Evolutionary conservation across 2,888 invertebrate genomes (phyloP).

Genomic region (Argyresthia albistria): DNA sequence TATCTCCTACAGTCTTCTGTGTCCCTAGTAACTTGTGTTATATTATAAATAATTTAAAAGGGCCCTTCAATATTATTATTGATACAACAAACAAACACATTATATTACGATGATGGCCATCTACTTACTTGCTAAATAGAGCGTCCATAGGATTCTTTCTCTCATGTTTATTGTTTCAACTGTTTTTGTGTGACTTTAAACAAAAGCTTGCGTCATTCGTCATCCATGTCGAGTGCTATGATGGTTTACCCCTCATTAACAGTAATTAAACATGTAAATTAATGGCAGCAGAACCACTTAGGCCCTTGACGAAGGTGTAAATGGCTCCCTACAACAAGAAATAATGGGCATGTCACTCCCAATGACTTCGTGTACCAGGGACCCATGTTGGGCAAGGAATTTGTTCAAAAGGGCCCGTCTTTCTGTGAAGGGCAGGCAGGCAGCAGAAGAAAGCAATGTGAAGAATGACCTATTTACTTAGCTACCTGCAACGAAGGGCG

Average conservation of each 20-base stretch:
- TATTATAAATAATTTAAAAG: constrained; percentile 74
- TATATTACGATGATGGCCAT: constrained; percentile 1
- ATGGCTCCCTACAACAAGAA: constrained; percentile 57
- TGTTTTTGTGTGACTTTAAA: background rate
- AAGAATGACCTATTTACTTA: no score
- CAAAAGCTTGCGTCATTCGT: background rate
- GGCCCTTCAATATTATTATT: constrained; percentile 48
- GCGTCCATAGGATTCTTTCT: background rate
- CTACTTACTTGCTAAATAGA: background rate
- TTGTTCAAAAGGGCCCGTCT: constrained; percentile 1
- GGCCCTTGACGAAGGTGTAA: constrained; percentile 39
- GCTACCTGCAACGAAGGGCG: no score
- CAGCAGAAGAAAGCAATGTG: no score
- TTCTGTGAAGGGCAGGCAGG: background rate
- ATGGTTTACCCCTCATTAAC: constrained; percentile 23
- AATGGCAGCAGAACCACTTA: constrained; percentile 13
- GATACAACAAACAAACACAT: constrained; percentile 31
- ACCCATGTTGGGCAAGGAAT: constrained; percentile 18
- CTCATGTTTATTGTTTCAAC: background rate
- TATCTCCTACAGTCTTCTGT: constrained; percentile 46
- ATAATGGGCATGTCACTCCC: constrained; percentile 74
- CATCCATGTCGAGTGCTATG: background rate
- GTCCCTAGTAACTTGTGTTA: constrained; percentile 64
- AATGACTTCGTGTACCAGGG: constrained; percentile 71
- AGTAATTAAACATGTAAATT: constrained; percentile 41